Base-by-base conservation (phyloP, 2,113 vertebrate genomes). In the Nesoenas mayeri region DNA sequence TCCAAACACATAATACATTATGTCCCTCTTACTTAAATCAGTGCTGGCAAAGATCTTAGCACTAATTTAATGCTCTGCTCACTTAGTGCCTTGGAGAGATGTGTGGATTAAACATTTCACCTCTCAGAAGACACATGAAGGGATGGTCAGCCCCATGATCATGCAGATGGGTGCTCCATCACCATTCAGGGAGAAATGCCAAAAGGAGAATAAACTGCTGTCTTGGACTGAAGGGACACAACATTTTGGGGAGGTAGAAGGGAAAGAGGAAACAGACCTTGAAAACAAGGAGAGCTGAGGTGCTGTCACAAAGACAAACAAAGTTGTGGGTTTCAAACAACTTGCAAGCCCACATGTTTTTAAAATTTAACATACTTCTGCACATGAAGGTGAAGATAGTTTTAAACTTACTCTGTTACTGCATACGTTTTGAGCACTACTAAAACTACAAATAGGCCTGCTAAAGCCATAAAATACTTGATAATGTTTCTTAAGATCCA, bases 1-100 rank as follows among this genome's bases (percentile, higher is more conserved):
- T 96, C 88, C 70, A 79, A 89, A 73, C 92, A 78, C 51, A 42
- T 32, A 56, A 91, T 64, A 81, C 50, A 36, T 38, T 9, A 44
- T 28, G 80, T 79, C 86, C 77, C 57, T 89, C 86, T 75, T 42
- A 70, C 67, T 93, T 79, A 89, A 93, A 90, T 87, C 54, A 77
- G 58, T 38, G 57, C 70, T 95, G 83, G 93, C 83, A 87, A 87
- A 94, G 70, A 91, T 72, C 65, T 88, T 36, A 25, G 31, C 3
- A 5, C 73, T 96, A 79, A 91, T 94, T 85, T 92, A 92, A 94
- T 82, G 73, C 80, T 87, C 70, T 91, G 65, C 77, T 96, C 36
- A 0, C 65, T 91, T 84, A 78, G 1, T 5, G n/a, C 83, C 53
- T 84, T 47, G 48, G 64, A 86, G 85, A 88, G 40, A 65, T 7